Conservation (phyloP, 2,888 invertebrate genomes). For the Drosophila eohydei region DNA sequence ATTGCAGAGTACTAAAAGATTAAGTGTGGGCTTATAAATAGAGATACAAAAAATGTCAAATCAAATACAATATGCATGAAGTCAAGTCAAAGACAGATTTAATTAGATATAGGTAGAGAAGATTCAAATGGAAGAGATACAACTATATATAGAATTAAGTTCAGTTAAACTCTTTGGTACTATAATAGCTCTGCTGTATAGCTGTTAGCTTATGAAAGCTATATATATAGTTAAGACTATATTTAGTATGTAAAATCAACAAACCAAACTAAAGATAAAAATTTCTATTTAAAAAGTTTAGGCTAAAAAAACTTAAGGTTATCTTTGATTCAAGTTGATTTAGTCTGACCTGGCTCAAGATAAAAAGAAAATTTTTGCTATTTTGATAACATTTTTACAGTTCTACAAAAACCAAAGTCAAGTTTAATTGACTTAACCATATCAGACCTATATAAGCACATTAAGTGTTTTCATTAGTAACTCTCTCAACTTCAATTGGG, state of each 20-base stretch:
- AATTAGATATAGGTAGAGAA: no score
- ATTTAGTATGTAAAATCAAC: neutral
- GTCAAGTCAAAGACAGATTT: no score
- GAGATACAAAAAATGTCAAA: no score
- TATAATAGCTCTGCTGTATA: no score
- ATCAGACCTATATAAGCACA: conserved; percentile 1
- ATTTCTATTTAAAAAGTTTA: neutral
- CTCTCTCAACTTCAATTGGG: conserved; percentile 1
- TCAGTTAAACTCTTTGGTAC: no score
- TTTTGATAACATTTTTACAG: neutral
- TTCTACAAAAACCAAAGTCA: neutral
- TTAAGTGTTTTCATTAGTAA: neutral
- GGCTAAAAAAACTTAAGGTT: neutral
- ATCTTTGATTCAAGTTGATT: neutral
- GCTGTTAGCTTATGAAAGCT: neutral
- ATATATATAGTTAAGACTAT: neutral
- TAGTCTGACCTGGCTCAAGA: neutral
- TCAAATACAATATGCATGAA: neutral
- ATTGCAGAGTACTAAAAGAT: neutral
- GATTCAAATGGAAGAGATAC: no score
- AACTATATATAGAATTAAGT: no score
- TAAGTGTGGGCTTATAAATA: neutral
- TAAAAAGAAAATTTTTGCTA: neutral
- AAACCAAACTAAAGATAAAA: neutral
- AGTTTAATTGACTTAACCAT: neutral